These are phyloP conservation scores for Hypothenemus hampei DNA, from an alignment of 1,140 invertebrate genomes.

Conservation along the genomic window DNA sequence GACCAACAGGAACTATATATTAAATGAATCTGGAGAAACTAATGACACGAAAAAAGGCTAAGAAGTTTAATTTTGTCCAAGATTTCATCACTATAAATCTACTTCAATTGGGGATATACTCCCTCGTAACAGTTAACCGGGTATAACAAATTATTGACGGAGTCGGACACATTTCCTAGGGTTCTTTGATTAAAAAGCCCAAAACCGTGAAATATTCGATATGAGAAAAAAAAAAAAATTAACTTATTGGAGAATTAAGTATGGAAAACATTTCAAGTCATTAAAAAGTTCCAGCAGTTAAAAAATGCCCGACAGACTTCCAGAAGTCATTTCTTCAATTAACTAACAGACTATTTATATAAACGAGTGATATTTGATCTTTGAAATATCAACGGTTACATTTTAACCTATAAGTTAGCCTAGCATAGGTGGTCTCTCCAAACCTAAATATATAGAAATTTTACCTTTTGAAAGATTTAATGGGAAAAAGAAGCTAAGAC, in stretches of 20 bases:
- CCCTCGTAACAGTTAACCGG: slow-evolving; percentile 21
- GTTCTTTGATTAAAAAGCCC: slow-evolving; percentile 25
- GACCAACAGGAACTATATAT: slow-evolving; percentile 7
- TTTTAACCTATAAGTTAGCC: not conserved
- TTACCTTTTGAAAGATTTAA: slow-evolving; percentile 1
- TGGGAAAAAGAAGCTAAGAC: not conserved
- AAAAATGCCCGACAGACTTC: slow-evolving; percentile 7
- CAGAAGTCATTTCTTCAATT: slow-evolving; percentile 20
- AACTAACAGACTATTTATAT: slow-evolving; percentile 18
- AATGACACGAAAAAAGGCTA: slow-evolving; percentile 37
- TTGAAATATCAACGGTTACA: slow-evolving; percentile 8
- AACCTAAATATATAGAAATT: not conserved
- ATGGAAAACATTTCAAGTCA: not conserved
- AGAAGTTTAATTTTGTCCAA: slow-evolving; percentile 40
- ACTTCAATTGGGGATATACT: slow-evolving; percentile 37
- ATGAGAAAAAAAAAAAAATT: no score
- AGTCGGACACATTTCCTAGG: slow-evolving; percentile 4
- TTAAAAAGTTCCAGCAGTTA: no score
- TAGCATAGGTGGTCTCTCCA: not conserved
- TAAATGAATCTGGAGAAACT: slow-evolving; percentile 14
- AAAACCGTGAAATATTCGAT: no score
- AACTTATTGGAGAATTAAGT: no score
- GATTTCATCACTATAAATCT: slow-evolving; percentile 43
- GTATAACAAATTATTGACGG: slow-evolving; percentile 36
- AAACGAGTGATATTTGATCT: slow-evolving; percentile 13